Evolutionary conservation across 2,797 vertebrate species (phyloP).

Genomic region (Eulemur albifrons): DNA sequence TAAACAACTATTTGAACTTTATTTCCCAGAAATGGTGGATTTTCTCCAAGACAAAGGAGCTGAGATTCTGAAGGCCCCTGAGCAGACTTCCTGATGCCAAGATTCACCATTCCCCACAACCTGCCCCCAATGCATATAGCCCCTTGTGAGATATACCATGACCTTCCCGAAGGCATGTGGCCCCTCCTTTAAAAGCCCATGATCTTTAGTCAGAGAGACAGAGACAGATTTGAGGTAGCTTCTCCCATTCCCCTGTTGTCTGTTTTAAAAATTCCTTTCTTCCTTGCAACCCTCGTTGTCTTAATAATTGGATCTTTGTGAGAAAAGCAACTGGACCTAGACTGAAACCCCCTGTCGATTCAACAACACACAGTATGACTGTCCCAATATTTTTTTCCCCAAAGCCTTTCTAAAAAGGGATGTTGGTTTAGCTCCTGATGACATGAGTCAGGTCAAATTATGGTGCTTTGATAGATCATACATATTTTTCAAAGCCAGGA

Average conservation of each 20-base stretch:
- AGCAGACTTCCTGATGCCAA: not conserved
- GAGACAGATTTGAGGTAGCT: not conserved
- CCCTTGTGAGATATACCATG: no score
- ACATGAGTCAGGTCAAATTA: not conserved
- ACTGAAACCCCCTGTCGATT: not conserved
- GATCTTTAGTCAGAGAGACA: not conserved
- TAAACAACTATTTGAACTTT: not conserved
- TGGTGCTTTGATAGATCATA: constrained; percentile 6
- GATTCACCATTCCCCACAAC: not conserved
- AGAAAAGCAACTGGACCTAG: not conserved
- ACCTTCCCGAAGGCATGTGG: no score
- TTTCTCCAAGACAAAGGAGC: not conserved
- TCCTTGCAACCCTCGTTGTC: not conserved
- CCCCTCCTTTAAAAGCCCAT: not conserved
- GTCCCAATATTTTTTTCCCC: not conserved
- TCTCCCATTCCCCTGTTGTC: not conserved
- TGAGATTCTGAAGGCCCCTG: not conserved
- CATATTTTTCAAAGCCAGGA: constrained; percentile 16
- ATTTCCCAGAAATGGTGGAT: not conserved
- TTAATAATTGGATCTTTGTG: not conserved
- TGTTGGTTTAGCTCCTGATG: not conserved
- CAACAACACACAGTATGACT: not conserved
- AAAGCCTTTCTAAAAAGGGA: not conserved
- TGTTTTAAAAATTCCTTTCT: not conserved
- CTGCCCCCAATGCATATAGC: not conserved